A percentile compares a stretch with the other conserved stretches of the same genome.
phyloP scores from a whole-genome alignment of 92 coral and sea anemone genomes.

The Phenganax subtilis region DNA sequence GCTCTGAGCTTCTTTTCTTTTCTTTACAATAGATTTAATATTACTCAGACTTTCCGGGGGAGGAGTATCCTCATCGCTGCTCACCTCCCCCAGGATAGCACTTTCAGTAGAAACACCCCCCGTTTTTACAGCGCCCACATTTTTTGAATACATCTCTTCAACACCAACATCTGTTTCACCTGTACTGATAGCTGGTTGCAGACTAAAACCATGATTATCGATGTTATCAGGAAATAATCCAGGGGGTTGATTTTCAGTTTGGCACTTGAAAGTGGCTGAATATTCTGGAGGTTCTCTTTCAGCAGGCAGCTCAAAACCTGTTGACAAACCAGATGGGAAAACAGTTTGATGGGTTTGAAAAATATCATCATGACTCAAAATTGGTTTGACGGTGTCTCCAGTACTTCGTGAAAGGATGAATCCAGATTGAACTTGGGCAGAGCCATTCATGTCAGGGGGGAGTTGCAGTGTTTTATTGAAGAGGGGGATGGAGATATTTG shows the following conservation, averaged over 20 bases:
- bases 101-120: neutral
- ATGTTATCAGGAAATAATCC: neutral
- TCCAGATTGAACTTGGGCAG: slow-evolving; percentile 29
- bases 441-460: slow-evolving; percentile 23
- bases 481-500: slow-evolving; percentile 19
- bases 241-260: slow-evolving; percentile 8
- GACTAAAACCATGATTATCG: slow-evolving; percentile 46
- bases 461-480: slow-evolving; percentile 13
- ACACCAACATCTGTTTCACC: slow-evolving; percentile 22
- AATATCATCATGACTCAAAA: slow-evolving; percentile 21
- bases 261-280: neutral
- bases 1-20: slow-evolving; percentile 55
- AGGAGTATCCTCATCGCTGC: slow-evolving; percentile 78
- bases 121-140: slow-evolving; percentile 25
- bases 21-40: slow-evolving; percentile 74
- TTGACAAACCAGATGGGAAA: slow-evolving; percentile 1
- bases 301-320: slow-evolving; percentile 31
- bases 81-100: slow-evolving; percentile 1
- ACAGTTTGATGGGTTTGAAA: slow-evolving; percentile 36
- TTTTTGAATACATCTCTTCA: slow-evolving; percentile 14
- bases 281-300: neutral
- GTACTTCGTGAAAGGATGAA: slow-evolving; percentile 10
- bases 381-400: slow-evolving; percentile 10
- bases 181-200: slow-evolving; percentile 48
- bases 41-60: slow-evolving; percentile 88